These are phyloP conservation scores for Danaus melanippus DNA, from an alignment of 1,140 invertebrate species.

Conservation along the genomic window DNA sequence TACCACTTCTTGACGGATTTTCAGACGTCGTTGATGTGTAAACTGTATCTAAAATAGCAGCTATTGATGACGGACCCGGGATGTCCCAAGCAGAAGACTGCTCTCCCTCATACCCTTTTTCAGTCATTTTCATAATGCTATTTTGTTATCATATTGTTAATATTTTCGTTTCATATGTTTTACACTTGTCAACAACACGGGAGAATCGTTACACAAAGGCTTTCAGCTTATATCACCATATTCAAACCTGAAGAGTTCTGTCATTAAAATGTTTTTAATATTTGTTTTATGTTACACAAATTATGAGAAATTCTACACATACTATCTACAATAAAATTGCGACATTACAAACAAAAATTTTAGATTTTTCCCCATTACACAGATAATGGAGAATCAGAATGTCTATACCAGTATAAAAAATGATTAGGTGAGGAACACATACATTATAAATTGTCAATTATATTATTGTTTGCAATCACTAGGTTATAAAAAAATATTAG, in stretches of 20 bases:
- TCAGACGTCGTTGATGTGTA: constrained; percentile 61
- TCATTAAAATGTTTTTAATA: too few relatives aligned
- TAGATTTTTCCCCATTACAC: constrained; percentile 3
- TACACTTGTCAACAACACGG: too few relatives aligned
- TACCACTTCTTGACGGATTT: constrained; percentile 52
- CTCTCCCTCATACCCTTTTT: constrained; percentile 57
- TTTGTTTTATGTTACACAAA: too few relatives aligned
- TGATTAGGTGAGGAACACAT: too few relatives aligned
- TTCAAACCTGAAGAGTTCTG: too few relatives aligned
- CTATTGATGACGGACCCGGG: constrained; percentile 60
- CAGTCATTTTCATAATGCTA: constrained; percentile 42
- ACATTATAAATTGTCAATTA: too few relatives aligned
- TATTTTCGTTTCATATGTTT: constrained; percentile 2
- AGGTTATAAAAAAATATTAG: too few relatives aligned
- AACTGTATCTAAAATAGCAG: constrained; percentile 62
- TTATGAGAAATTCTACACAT: too few relatives aligned
- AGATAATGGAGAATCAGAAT: not conserved
- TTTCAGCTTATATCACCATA: too few relatives aligned
- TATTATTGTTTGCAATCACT: too few relatives aligned
- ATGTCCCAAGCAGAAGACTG: constrained; percentile 60
- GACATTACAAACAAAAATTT: constrained; percentile 28
- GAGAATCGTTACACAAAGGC: too few relatives aligned
- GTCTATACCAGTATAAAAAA: too few relatives aligned
- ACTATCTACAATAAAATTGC: constrained; percentile 10
- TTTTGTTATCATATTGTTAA: constrained; percentile 15